phyloP scores from a whole-genome alignment of 2,888 invertebrate species.

The Spisula solida region DNA sequence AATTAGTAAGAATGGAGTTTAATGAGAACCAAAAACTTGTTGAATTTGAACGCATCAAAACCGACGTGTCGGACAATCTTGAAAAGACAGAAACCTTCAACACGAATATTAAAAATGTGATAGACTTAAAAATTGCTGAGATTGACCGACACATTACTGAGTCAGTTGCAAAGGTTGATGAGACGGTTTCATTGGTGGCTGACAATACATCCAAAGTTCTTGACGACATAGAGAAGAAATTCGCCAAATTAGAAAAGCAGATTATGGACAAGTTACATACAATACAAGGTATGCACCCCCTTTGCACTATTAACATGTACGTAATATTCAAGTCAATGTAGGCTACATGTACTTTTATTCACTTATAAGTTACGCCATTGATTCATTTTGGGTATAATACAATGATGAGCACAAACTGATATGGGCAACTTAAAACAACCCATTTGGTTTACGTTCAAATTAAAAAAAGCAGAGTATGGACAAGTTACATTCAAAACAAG shows the following conservation, averaged over 20 bases:
- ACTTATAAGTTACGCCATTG: neutral
- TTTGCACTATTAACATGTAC: neutral
- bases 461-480: too few species aligned
- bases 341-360: too few species aligned
- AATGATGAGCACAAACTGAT: too few species aligned
- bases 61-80: neutral
- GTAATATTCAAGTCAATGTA: neutral
- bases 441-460: too few species aligned
- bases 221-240: neutral
- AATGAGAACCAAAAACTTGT: neutral
- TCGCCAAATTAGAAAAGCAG: neutral
- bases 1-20: constrained; percentile 1
- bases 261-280: neutral
- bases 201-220: neutral
- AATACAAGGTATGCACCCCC: neutral
- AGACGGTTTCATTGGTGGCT: neutral
- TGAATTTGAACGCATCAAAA: neutral
- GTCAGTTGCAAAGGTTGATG: neutral
- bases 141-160: too few species aligned
- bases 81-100: neutral
- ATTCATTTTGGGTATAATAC: too few species aligned
- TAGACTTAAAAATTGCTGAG: too few species aligned
- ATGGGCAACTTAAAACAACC: too few species aligned
- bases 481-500: too few species aligned
- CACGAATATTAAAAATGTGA: neutral